Evolutionary conservation across 2,888 invertebrate genomes (phyloP).

Genomic region (Suillia variegata): DNA sequence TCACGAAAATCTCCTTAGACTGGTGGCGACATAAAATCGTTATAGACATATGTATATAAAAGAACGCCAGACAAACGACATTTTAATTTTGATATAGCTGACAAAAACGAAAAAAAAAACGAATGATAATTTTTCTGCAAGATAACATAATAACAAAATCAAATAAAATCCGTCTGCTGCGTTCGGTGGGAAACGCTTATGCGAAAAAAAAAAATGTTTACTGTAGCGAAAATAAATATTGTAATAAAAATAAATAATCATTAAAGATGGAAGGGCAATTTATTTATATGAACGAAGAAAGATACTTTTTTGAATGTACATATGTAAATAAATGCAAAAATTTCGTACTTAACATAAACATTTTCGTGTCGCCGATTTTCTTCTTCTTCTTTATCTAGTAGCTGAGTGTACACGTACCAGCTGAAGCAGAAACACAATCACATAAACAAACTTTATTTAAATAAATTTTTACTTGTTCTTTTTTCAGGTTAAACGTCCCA

Average conservation of each 20-base stretch:
- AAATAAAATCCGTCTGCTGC: background rate
- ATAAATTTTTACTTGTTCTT: constrained; percentile 23
- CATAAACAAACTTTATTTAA: constrained; percentile 16
- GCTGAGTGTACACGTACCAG: no score
- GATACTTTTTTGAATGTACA: background rate
- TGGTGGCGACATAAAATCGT: no score
- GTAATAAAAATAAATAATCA: background rate
- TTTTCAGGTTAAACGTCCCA: constrained; percentile 74
- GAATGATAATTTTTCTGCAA: no score
- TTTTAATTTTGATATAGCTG: background rate
- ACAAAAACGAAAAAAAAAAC: background rate
- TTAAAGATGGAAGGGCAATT: no score
- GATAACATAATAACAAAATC: background rate
- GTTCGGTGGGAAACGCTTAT: background rate
- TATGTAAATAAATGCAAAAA: no score
- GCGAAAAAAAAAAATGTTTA: background rate
- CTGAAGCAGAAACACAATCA: no score
- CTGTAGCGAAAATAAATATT: background rate
- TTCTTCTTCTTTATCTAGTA: no score
- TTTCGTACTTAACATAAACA: no score
- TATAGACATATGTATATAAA: no score
- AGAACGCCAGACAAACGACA: no score
- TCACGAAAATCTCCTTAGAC: no score
- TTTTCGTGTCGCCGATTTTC: background rate
- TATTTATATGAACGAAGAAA: no score